These are phyloP conservation scores for Trachops cirrhosus DNA, from an alignment of 2,797 vertebrate species.

Conservation along the genomic window DNA sequence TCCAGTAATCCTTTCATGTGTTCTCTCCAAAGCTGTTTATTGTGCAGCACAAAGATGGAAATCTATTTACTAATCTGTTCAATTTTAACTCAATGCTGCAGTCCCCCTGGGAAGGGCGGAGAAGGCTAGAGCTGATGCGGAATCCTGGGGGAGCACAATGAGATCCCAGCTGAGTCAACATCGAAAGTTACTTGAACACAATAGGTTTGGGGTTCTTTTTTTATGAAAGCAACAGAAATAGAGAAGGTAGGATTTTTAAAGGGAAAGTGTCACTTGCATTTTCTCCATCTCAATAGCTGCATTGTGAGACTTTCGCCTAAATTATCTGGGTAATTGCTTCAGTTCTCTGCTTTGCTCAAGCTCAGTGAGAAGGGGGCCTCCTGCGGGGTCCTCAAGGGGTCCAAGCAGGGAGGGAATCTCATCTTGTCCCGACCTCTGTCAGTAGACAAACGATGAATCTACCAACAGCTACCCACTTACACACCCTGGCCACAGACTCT, in stretches of 20 bases:
- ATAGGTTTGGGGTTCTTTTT: not conserved
- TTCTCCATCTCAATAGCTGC: not conserved
- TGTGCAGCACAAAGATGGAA: conserved; percentile 49
- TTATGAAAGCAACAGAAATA: not conserved
- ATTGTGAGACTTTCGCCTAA: conserved; percentile 26
- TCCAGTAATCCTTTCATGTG: conserved; percentile 12
- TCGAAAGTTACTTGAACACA: not conserved
- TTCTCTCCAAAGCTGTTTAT: conserved; percentile 45
- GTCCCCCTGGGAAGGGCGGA: not conserved
- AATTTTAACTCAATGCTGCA: conserved; percentile 55
- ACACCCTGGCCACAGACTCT: not conserved
- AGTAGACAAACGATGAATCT: conserved; percentile 5
- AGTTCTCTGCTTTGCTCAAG: not conserved
- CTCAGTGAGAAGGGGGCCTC: not conserved
- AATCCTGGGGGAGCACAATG: not conserved
- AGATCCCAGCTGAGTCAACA: not conserved
- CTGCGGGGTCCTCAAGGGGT: not conserved
- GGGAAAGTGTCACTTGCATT: not conserved
- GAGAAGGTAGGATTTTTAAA: conserved; percentile 10
- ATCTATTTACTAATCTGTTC: conserved; percentile 68
- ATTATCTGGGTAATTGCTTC: conserved; percentile 39
- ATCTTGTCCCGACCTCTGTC: not conserved
- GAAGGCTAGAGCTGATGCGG: not conserved
- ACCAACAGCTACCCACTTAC: not conserved
- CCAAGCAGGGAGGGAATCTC: not conserved